A percentile compares a stretch with the other conserved stretches of the same genome.
These are phyloP conservation scores for Leptinotarsa rubiginosa DNA, from an alignment of 2,888 invertebrate species.

Conservation along the genomic window DNA sequence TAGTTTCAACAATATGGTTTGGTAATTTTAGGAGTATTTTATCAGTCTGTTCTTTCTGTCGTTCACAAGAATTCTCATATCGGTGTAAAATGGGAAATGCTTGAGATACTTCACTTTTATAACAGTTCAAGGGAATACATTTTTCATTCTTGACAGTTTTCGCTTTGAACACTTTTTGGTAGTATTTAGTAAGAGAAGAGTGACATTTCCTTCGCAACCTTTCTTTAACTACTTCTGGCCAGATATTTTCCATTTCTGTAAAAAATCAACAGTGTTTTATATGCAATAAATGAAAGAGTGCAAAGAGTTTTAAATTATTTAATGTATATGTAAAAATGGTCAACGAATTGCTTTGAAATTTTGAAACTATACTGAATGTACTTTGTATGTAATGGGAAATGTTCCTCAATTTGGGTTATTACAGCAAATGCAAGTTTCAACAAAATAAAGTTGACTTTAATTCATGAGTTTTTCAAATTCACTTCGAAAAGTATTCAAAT, in stretches of 20 bases:
- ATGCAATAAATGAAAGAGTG: too few relatives aligned
- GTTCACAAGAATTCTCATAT: conserved; percentile 33
- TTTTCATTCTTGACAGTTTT: conserved; percentile 61
- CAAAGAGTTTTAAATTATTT: too few relatives aligned
- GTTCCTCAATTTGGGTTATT: too few relatives aligned
- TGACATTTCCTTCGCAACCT: conserved; percentile 70
- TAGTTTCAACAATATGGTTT: neutral
- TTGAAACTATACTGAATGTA: too few relatives aligned
- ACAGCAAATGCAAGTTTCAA: too few relatives aligned
- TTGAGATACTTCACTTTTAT: conserved; percentile 32
- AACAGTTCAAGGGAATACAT: conserved; percentile 62
- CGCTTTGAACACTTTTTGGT: conserved; percentile 59
- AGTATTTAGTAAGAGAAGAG: conserved; percentile 67
- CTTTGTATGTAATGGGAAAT: too few relatives aligned
- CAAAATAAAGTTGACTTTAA: too few relatives aligned
- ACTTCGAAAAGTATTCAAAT: too few relatives aligned
- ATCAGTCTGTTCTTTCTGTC: conserved; percentile 19
- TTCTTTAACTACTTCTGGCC: conserved; percentile 75
- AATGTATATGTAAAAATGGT: too few relatives aligned
- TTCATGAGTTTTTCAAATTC: too few relatives aligned
- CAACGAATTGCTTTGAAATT: too few relatives aligned
- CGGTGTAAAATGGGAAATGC: conserved; percentile 54
- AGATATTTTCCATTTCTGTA: conserved; percentile 70
- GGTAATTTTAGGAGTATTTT: neutral
- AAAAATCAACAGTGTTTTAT: conserved; percentile 19